Evolutionary conservation across 1,140 invertebrate genomes (phyloP).

Genomic region (Zaprionus ghesquierei): DNA sequence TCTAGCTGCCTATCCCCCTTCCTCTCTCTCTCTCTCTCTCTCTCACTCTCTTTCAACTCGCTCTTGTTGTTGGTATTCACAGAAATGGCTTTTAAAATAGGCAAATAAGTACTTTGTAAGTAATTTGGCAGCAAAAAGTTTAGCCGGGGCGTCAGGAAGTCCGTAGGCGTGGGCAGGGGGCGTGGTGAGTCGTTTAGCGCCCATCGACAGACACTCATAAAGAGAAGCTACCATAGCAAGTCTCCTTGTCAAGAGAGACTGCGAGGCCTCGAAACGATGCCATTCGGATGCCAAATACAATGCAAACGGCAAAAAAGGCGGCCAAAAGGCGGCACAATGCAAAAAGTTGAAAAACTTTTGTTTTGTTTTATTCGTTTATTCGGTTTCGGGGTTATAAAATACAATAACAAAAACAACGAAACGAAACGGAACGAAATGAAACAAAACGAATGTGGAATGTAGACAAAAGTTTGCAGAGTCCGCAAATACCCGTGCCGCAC

Average conservation of each 20-base stretch:
- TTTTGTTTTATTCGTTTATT: constrained; percentile 70
- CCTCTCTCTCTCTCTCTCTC: not conserved
- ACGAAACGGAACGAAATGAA: not conserved
- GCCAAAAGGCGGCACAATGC: constrained; percentile 32
- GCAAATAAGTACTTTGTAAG: constrained; percentile 79
- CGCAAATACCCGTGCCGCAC: constrained; percentile 47
- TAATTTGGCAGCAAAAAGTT: constrained; percentile 44
- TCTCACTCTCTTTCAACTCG: not conserved
- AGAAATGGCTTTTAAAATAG: constrained; percentile 70
- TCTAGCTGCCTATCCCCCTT: not conserved
- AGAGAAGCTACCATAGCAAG: constrained; percentile 42
- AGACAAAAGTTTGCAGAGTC: constrained; percentile 64
- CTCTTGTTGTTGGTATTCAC: constrained; percentile 47
- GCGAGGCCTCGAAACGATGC: constrained; percentile 54
- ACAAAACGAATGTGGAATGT: constrained; percentile 40
- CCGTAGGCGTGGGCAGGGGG: not conserved
- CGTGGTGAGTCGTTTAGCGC: constrained; percentile 3
- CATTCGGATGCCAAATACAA: constrained; percentile 67
- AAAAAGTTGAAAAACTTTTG: constrained; percentile 61
- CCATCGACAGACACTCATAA: constrained; percentile 56
- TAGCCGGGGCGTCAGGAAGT: not conserved
- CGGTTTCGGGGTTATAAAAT: constrained; percentile 69
- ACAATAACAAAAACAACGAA: constrained; percentile 38
- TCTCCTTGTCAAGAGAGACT: constrained; percentile 42
- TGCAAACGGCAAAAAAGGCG: constrained; percentile 26